Conservation (phyloP, 2,797 vertebrate genomes). For the Neoniphon sammara region DNA sequence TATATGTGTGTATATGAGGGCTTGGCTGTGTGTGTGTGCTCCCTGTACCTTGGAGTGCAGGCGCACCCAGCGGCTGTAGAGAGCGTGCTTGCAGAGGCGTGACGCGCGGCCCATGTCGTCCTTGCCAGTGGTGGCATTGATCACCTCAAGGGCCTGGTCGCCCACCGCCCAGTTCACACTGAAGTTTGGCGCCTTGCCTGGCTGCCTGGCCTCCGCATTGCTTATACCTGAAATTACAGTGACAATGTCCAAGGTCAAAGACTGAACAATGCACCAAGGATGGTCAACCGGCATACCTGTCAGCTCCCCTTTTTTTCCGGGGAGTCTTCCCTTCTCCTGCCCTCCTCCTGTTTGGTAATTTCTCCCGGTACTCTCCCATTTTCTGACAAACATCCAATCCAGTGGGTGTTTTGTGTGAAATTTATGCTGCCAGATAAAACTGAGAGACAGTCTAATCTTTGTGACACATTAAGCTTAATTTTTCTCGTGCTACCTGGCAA, state of each 20-base stretch:
- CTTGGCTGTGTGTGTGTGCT: slow-evolving; percentile 9
- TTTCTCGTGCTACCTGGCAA: too few species aligned
- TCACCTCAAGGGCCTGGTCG: slow-evolving; percentile 89
- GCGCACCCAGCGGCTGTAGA: slow-evolving; percentile 95
- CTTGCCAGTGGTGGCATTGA: slow-evolving; percentile 96
- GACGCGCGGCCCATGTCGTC: slow-evolving; percentile 96
- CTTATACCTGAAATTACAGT: slow-evolving; percentile 88
- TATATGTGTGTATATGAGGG: too few species aligned
- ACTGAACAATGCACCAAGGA: neutral
- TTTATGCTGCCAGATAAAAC: too few species aligned
- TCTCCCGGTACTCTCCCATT: too few species aligned
- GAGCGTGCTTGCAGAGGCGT: slow-evolving; percentile 94
- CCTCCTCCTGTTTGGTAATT: too few species aligned
- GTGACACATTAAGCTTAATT: too few species aligned
- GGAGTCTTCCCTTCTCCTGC: too few species aligned
- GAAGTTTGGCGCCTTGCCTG: slow-evolving; percentile 97
- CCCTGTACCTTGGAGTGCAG: slow-evolving; percentile 89
- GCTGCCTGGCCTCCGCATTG: slow-evolving; percentile 95
- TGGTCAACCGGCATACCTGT: neutral
- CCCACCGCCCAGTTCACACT: slow-evolving; percentile 98
- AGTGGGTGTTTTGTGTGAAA: too few species aligned
- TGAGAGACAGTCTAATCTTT: too few species aligned
- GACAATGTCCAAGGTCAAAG: neutral
- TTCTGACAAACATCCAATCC: too few species aligned
- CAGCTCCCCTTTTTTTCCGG: too few species aligned